Evolutionary conservation across 2,113 vertebrate species (phyloP).

Genomic region (Murina feae): DNA sequence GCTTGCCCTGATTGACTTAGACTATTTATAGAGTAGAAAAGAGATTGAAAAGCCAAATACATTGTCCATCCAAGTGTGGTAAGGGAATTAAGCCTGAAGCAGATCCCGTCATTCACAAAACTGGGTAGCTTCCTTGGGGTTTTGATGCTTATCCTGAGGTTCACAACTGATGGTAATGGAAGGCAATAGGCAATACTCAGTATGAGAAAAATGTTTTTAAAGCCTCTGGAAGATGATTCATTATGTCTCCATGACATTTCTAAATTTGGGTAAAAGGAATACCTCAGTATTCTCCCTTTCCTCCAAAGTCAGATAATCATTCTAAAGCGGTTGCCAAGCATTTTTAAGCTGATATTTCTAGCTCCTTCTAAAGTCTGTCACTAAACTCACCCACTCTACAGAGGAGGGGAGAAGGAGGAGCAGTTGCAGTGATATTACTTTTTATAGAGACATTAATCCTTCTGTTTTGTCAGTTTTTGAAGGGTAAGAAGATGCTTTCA

Average conservation of each 20-base stretch:
- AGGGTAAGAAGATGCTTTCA: slow-evolving; percentile 53
- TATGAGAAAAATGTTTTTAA: slow-evolving; percentile 46
- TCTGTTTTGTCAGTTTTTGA: slow-evolving; percentile 60
- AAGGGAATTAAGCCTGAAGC: neutral
- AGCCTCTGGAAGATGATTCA: slow-evolving; percentile 60
- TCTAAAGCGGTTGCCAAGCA: slow-evolving; percentile 72
- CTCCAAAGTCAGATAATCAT: slow-evolving; percentile 73
- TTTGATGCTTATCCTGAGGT: neutral
- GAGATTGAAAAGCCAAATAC: neutral
- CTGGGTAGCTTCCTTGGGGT: neutral
- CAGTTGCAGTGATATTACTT: slow-evolving; percentile 66
- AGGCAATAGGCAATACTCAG: neutral
- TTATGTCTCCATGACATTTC: slow-evolving; percentile 63
- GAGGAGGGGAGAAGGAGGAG: slow-evolving; percentile 49
- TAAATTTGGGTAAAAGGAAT: slow-evolving; percentile 72
- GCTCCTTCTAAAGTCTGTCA: slow-evolving; percentile 77
- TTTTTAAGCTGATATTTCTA: slow-evolving; percentile 73
- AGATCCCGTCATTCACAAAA: neutral
- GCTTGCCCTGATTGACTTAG: neutral
- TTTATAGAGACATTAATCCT: slow-evolving; percentile 69
- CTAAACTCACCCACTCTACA: slow-evolving; percentile 73
- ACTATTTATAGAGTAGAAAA: neutral
- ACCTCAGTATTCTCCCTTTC: slow-evolving; percentile 68
- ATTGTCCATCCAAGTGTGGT: neutral
- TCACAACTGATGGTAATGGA: neutral